A percentile compares a stretch with the other conserved stretches of the same genome.
Evolutionary conservation across 1,140 invertebrate species (phyloP).

Genomic region (Matsumurasca onukii): DNA sequence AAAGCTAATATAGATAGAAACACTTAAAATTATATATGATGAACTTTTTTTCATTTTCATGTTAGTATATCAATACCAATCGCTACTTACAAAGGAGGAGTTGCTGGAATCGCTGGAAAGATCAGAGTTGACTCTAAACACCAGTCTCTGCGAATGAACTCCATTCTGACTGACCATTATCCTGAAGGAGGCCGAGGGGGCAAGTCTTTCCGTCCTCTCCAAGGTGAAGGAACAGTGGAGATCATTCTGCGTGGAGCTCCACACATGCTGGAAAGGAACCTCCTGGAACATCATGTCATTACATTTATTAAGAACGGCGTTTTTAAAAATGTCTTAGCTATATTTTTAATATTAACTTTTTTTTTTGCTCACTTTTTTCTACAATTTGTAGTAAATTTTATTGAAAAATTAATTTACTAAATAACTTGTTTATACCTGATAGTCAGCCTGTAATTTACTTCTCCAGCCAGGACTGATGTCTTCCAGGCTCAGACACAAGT

Average conservation of each 20-base stretch:
- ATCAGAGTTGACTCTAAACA: constrained; percentile 54
- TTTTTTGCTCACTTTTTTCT: neutral
- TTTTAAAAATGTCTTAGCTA: too few relatives aligned
- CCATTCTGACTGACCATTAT: constrained; percentile 56
- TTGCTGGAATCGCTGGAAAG: constrained; percentile 48
- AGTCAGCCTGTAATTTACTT: constrained; percentile 79
- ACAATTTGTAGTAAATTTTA: neutral
- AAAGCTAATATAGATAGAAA: too few relatives aligned
- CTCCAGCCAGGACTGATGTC: constrained; percentile 85
- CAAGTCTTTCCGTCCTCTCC: constrained; percentile 58
- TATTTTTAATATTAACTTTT: too few relatives aligned
- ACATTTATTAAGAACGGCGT: too few relatives aligned
- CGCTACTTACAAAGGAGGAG: constrained; percentile 37
- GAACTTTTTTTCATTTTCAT: neutral
- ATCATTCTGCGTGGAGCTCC: constrained; percentile 84
- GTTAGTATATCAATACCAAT: neutral
- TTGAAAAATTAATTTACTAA: too few relatives aligned
- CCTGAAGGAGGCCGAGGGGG: constrained; percentile 53
- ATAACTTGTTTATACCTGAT: constrained; percentile 58
- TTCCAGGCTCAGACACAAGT: constrained; percentile 83
- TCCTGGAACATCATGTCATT: constrained; percentile 64
- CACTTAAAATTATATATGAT: neutral
- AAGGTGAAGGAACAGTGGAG: constrained; percentile 86
- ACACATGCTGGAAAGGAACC: constrained; percentile 89
- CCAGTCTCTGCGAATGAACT: constrained; percentile 53